These are phyloP conservation scores for Coregonus suidteri DNA, from an alignment of 2,797 vertebrate species.

Conservation along the genomic window DNA sequence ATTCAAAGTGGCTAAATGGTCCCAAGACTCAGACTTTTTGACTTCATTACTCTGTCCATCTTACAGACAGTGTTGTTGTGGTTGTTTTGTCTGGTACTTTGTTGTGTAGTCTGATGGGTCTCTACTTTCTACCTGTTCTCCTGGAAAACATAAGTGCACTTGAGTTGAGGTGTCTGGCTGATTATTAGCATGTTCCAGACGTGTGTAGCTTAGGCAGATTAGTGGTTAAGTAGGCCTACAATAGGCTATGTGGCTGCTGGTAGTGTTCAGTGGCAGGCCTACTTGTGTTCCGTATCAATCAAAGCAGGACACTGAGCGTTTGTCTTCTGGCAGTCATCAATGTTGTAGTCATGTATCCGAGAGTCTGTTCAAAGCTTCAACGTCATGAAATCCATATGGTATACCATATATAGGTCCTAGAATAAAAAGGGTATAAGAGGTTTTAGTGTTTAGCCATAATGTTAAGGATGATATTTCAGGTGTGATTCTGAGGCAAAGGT, in stretches of 20 bases:
- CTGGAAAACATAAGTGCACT: slow-evolving; percentile 44
- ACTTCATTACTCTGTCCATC: not conserved
- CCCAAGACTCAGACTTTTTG: slow-evolving; percentile 12
- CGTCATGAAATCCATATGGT: not conserved
- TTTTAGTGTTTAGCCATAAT: not conserved
- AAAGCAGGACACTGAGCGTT: no score
- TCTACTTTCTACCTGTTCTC: not conserved
- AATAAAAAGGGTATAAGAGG: no score
- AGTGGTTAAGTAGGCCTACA: slow-evolving; percentile 48
- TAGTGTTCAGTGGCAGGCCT: no score
- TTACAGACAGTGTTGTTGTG: not conserved
- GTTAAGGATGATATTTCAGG: not conserved
- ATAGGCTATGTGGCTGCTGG: no score
- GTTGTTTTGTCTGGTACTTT: not conserved
- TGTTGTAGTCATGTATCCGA: no score
- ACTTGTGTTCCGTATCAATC: no score
- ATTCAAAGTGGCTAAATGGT: not conserved
- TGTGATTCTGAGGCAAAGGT: not conserved
- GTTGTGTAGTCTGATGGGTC: not conserved
- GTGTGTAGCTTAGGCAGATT: slow-evolving; percentile 68
- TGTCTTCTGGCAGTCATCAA: no score
- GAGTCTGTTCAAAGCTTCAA: not conserved
- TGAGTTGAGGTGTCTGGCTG: slow-evolving; percentile 15
- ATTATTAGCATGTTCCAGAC: slow-evolving; percentile 67
- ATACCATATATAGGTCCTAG: no score